phyloP scores from a whole-genome alignment of 2,797 vertebrate genomes.

The Sitta carolinensis region DNA sequence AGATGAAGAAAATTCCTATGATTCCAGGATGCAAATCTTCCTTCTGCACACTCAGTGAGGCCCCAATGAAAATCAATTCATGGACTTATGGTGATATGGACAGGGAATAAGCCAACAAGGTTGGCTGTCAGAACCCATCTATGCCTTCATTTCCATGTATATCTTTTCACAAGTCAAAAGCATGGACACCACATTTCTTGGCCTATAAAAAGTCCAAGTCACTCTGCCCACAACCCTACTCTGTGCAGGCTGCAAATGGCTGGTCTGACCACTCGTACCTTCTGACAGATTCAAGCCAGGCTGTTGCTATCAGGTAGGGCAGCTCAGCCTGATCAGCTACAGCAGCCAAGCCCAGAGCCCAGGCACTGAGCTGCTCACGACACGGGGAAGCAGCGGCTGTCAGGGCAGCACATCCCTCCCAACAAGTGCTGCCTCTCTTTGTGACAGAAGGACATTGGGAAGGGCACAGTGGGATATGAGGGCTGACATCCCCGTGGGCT shows the following conservation, averaged over 20 bases:
- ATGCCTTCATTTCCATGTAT: neutral
- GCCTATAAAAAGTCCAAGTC: neutral
- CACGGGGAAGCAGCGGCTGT: neutral
- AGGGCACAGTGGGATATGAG: constrained; percentile 15
- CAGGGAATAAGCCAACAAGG: neutral
- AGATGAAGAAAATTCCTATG: neutral
- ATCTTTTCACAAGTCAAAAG: neutral
- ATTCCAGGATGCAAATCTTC: neutral
- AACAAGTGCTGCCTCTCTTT: neutral
- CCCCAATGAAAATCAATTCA: neutral
- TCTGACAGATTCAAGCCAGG: neutral
- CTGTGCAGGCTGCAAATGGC: neutral
- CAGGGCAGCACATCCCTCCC: neutral
- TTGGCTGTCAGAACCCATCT: neutral
- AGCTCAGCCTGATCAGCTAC: neutral
- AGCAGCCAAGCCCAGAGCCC: neutral
- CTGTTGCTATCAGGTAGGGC: neutral
- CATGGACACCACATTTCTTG: neutral
- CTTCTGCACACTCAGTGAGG: neutral
- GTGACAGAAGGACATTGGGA: neutral
- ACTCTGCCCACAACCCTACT: neutral
- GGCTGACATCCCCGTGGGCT: constrained; percentile 28
- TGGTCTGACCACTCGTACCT: neutral
- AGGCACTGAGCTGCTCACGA: neutral
- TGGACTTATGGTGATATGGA: neutral